Evolutionary conservation across 2,888 invertebrate species (phyloP).

Genomic region (Pyrocoelia pectoralis): DNA sequence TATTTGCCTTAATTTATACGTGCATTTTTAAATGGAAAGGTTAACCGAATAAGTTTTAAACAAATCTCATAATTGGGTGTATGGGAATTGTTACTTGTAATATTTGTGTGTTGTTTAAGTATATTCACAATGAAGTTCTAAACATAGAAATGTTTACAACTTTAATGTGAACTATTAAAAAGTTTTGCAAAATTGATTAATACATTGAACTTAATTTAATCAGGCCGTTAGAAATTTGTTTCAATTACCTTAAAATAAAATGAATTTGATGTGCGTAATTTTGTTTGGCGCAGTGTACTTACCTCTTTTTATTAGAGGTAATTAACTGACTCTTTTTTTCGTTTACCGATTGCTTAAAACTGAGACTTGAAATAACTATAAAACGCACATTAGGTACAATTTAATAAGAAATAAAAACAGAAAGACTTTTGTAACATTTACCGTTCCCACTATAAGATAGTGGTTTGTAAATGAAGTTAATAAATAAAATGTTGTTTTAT

Average conservation of each 20-base stretch:
- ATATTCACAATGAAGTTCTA: slow-evolving; percentile 16
- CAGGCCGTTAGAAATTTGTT: slow-evolving; percentile 20
- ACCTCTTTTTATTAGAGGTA: slow-evolving; percentile 20
- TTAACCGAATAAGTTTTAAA: neutral
- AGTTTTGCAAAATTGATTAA: slow-evolving; percentile 7
- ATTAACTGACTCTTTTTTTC: slow-evolving; percentile 20
- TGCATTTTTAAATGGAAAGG: neutral
- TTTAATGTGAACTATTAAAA: slow-evolving; percentile 14
- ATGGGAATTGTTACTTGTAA: slow-evolving; percentile 16
- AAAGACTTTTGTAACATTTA: slow-evolving; percentile 57
- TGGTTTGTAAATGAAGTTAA: slow-evolving; percentile 62
- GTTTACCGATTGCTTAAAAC: slow-evolving; percentile 2
- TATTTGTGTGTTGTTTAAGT: slow-evolving; percentile 19
- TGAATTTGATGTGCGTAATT: slow-evolving; percentile 32
- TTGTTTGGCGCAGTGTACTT: slow-evolving; percentile 16
- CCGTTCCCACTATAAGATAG: slow-evolving; percentile 54
- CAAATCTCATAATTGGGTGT: slow-evolving; percentile 12
- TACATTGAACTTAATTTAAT: slow-evolving; percentile 15
- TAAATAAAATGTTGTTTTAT: slow-evolving; percentile 62
- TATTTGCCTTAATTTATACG: slow-evolving; percentile 7
- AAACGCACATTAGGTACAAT: slow-evolving; percentile 53
- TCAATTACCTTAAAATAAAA: slow-evolving; percentile 15
- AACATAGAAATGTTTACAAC: slow-evolving; percentile 12
- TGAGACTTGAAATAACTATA: slow-evolving; percentile 46
- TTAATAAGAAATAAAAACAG: slow-evolving; percentile 49